These are phyloP conservation scores for Calcarius lapponicus DNA, from an alignment of 2,797 vertebrate species.

Conservation along the genomic window DNA sequence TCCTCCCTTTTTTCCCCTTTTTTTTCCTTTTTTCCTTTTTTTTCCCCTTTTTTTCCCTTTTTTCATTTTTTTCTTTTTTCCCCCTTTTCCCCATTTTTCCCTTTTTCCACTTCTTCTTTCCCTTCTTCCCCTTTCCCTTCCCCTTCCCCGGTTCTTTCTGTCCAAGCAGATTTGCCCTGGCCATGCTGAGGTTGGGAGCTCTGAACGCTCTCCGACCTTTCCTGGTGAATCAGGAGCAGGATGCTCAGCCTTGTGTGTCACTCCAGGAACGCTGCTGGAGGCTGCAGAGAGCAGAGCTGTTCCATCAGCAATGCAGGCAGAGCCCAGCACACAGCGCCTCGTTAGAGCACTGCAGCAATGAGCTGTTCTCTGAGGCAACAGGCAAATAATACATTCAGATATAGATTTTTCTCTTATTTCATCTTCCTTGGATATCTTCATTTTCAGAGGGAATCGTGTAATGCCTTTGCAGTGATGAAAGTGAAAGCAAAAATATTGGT, in stretches of 20 bases:
- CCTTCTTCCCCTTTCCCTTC: background rate
- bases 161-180: background rate
- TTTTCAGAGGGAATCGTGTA: slow-evolving; percentile 21
- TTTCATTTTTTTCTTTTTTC: too few relatives aligned
- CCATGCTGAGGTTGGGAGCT: background rate
- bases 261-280: background rate
- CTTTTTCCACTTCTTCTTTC: too few relatives aligned
- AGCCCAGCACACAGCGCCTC: background rate
- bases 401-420: slow-evolving; percentile 22
- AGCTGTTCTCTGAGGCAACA: slow-evolving; percentile 11
- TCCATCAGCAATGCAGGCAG: background rate
- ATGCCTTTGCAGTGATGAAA: background rate
- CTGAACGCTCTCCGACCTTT: background rate
- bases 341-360: background rate
- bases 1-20: too few relatives aligned
- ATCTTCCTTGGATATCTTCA: background rate
- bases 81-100: too few relatives aligned
- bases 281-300: background rate
- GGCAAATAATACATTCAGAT: slow-evolving; percentile 17
- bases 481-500: background rate
- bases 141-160: background rate
- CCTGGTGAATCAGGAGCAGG: background rate
- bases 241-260: background rate
- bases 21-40: too few relatives aligned
- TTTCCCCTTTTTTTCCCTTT: too few relatives aligned